Evolutionary conservation across 2,797 vertebrate species (phyloP).

Genomic region (Mormyrops boulengeri): DNA sequence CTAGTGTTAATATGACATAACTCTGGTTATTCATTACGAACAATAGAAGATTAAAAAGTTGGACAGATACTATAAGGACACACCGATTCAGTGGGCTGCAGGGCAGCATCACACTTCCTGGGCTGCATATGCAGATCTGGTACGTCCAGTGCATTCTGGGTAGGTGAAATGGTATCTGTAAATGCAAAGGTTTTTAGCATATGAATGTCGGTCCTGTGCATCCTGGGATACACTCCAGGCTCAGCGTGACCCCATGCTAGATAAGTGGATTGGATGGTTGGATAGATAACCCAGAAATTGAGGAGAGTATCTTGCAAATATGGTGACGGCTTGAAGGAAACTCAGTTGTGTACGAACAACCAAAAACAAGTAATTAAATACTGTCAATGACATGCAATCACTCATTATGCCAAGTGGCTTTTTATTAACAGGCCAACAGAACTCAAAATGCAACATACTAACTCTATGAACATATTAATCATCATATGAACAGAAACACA

Average conservation of each 20-base stretch:
- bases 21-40: not conserved
- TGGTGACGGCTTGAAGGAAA: not conserved
- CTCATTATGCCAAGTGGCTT: not conserved
- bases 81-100: not conserved
- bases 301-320: not conserved
- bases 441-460: not conserved
- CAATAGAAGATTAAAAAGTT: not conserved
- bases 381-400: not conserved
- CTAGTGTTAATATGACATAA: not conserved
- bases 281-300: not conserved
- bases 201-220: not conserved
- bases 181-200: not conserved
- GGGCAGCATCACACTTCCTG: not conserved
- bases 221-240: not conserved
- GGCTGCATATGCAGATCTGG: not conserved
- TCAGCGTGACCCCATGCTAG: not conserved
- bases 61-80: not conserved
- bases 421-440: not conserved
- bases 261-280: not conserved
- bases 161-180: not conserved
- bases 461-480: not conserved
- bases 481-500: not conserved
- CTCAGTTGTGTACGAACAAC: not conserved
- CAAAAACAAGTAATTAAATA: not conserved
- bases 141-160: not conserved